phyloP scores from a whole-genome alignment of 1,140 invertebrate genomes.

The Caenorhabditis elegans region DNA sequence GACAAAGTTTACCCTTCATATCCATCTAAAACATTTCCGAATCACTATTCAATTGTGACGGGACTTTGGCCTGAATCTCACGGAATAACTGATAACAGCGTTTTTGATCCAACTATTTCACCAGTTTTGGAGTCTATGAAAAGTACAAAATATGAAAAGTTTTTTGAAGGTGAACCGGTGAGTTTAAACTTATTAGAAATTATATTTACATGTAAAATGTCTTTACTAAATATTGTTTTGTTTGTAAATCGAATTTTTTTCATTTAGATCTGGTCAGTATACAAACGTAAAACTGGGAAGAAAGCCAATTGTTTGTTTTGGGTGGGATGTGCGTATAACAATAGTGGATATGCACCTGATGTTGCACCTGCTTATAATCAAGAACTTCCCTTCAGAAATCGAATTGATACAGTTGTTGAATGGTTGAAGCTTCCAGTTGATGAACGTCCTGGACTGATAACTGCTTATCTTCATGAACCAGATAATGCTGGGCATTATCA shows the following conservation, averaged over 20 bases:
- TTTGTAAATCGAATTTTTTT: not conserved
- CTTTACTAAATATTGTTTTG: too few relatives aligned
- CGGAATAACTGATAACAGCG: slow-evolving; percentile 65
- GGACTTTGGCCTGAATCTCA: slow-evolving; percentile 70
- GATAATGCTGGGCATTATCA: slow-evolving; percentile 70
- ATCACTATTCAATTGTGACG: slow-evolving; percentile 68
- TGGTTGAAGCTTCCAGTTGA: slow-evolving; percentile 73
- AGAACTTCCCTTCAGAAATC: slow-evolving; percentile 40
- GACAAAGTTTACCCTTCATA: slow-evolving; percentile 39
- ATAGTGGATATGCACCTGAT: slow-evolving; percentile 35
- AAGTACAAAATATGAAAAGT: slow-evolving; percentile 33
- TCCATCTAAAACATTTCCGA: slow-evolving; percentile 65
- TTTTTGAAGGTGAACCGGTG: slow-evolving; percentile 45
- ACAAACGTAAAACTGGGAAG: slow-evolving; percentile 37
- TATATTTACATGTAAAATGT: too few relatives aligned
- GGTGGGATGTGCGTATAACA: slow-evolving; percentile 42
- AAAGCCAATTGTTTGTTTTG: slow-evolving; percentile 45
- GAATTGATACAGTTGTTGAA: slow-evolving; percentile 68
- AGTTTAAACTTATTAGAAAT: too few relatives aligned
- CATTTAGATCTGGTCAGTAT: slow-evolving; percentile 46
- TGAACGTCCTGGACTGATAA: slow-evolving; percentile 68
- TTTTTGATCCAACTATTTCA: slow-evolving; percentile 57
- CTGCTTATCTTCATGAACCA: slow-evolving; percentile 77
- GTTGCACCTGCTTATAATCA: slow-evolving; percentile 43
- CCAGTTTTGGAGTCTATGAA: slow-evolving; percentile 47